Conservation (phyloP, 2,888 invertebrate genomes). For the Eulithis prunata region DNA sequence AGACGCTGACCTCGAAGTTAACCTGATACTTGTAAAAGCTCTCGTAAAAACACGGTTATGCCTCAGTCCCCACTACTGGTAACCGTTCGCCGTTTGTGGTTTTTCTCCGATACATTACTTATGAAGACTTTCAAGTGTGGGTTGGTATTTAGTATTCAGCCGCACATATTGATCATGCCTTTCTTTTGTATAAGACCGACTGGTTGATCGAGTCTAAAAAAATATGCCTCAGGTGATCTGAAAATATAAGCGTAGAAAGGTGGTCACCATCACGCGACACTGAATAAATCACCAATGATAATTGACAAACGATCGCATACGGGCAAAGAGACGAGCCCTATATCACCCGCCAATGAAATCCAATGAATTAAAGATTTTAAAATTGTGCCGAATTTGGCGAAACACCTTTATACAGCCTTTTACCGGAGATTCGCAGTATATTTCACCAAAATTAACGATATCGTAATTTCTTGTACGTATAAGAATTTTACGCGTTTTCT, state of each 20-base stretch:
- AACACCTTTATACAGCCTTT: conserved; percentile 23
- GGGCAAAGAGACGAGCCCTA: neutral
- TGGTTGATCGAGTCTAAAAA: neutral
- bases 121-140: no score
- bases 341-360: conserved; percentile 3
- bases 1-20: conserved; percentile 2
- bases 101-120: neutral
- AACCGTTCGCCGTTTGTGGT: neutral
- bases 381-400: conserved; percentile 9
- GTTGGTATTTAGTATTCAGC: no score
- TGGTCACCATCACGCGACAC: no score
- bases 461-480: conserved; percentile 23
- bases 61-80: neutral
- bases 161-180: neutral
- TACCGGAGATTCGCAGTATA: conserved; percentile 29
- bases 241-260: no score
- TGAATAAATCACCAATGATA: no score
- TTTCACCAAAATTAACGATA: conserved; percentile 32
- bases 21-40: neutral
- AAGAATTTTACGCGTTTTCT: conserved; percentile 31
- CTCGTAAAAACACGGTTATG: conserved; percentile 6
- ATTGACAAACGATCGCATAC: neutral
- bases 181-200: neutral
- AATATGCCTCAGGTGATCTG: neutral
- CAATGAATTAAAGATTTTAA: conserved; percentile 16